phyloP scores from a whole-genome alignment of 2,113 vertebrate species.

The Apodemus speciosus region DNA sequence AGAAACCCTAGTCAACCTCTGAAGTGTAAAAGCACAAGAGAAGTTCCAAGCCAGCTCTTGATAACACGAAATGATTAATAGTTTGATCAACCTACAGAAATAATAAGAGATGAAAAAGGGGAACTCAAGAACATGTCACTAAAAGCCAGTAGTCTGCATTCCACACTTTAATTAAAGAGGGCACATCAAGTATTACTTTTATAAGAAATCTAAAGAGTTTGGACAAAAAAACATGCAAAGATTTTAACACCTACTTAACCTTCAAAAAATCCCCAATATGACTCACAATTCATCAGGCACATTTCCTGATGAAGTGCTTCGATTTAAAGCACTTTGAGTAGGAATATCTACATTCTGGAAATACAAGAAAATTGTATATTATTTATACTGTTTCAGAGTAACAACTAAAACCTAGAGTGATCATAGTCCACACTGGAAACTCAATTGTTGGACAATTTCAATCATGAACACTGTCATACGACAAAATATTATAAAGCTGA shows the following conservation, averaged over 20 bases:
- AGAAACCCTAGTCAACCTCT: not conserved
- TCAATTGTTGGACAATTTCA: not conserved
- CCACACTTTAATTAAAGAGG: not conserved
- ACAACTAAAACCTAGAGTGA: not conserved
- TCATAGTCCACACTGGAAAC: not conserved
- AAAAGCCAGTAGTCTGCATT: not conserved
- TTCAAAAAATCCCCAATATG: constrained; percentile 8
- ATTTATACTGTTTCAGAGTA: not conserved
- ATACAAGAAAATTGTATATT: not conserved
- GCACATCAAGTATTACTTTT: not conserved
- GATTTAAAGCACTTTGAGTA: not conserved
- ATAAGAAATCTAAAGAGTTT: not conserved
- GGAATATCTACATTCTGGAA: not conserved
- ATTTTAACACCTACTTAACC: not conserved
- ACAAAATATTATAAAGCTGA: not conserved
- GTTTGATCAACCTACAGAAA: not conserved
- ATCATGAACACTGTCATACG: not conserved
- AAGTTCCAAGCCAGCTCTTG: not conserved
- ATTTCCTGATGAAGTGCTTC: not conserved
- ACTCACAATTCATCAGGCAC: not conserved
- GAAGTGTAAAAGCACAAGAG: not conserved
- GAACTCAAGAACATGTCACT: not conserved
- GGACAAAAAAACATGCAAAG: not conserved
- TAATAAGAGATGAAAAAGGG: not conserved
- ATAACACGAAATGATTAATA: not conserved